phyloP scores from a whole-genome alignment of 2,888 invertebrate genomes.

The Xestia c-nigrum region DNA sequence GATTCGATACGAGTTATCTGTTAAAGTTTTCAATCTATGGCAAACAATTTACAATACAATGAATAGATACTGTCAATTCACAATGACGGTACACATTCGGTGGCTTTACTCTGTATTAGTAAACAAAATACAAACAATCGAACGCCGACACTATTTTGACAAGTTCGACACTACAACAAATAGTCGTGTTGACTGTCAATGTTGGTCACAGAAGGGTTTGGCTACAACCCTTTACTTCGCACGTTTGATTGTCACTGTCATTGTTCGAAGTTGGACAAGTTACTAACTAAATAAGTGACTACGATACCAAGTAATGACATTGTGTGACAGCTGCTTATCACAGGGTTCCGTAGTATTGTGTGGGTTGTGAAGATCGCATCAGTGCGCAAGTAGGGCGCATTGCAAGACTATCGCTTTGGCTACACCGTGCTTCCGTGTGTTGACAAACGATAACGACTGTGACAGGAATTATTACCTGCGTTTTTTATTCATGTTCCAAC shows the following conservation, averaged over 20 bases:
- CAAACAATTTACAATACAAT: constrained; percentile 10
- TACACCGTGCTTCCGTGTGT: constrained; percentile 45
- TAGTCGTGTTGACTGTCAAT: constrained; percentile 34
- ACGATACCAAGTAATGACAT: constrained; percentile 29
- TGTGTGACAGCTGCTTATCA: constrained; percentile 61
- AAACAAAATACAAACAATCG: constrained; percentile 43
- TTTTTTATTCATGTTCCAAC: not conserved
- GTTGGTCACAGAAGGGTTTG: constrained; percentile 42
- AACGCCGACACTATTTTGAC: constrained; percentile 29
- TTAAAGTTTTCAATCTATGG: not conserved
- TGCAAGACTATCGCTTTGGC: constrained; percentile 48
- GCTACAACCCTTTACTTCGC: constrained; percentile 48
- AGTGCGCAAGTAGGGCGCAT: constrained; percentile 56
- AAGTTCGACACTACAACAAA: constrained; percentile 45
- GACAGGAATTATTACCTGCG: not conserved
- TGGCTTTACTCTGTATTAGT: constrained; percentile 18
- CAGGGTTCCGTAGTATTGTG: constrained; percentile 53
- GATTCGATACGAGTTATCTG: not conserved
- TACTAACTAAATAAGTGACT: constrained; percentile 17
- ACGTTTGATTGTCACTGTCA: constrained; percentile 33
- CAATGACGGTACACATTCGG: constrained; percentile 22
- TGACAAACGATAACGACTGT: constrained; percentile 47
- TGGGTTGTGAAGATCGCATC: constrained; percentile 50
- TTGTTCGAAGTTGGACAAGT: constrained; percentile 33
- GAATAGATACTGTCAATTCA: constrained; percentile 29